Base-by-base conservation (phyloP, 2,888 invertebrate species). In the Hirudinaria manillensis region DNA sequence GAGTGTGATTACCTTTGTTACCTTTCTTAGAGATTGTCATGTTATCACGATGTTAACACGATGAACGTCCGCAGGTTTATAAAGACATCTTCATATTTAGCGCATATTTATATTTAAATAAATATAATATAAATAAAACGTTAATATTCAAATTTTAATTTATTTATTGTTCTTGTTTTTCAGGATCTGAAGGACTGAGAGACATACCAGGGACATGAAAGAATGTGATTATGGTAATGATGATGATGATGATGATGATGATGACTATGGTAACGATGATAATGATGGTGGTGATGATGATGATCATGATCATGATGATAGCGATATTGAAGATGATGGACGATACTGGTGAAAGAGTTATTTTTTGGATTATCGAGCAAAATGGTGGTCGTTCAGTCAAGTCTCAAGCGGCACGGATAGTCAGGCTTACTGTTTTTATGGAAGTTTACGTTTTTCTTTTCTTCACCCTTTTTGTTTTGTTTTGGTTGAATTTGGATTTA, bases 311-410 rank as follows among this genome's bases (percentile, higher is more conserved):
- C 81, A 96, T 96, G 86, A 90, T 99, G 68, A 88, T 99, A 56
- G 97, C 97, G 86, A 87, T 99, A 75, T 84, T 98, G 80, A 96
- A 96, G 84, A 98, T 53, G 68, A 68, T 68, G 68, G 13, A 1
- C 27, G 16, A 27, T 13, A 66, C 34, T 0, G 29, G 16, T 24
- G n/a, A 27, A 24, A 34, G 1, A 16, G 38, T 7, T 34, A 68
- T 27, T 34, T n/a, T 27, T 68, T 24, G 38, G 24, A n/a, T 27
- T 68, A 21, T 3, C 45, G 53, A 2, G n/a, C 1, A 7, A 19
- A 21, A 27, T 36, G 7, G 13, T 36, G 7, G 13, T 36, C 34
- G 65, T 32, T 65, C 65, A 45, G 10, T 45, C 45, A 61, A 53
- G 61, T 61, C 61, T 61, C 61, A n/a, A n/a, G 29, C 10, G 2